phyloP scores from a whole-genome alignment of 2,797 vertebrate species.

The Lepilemur ruficaudatus region DNA sequence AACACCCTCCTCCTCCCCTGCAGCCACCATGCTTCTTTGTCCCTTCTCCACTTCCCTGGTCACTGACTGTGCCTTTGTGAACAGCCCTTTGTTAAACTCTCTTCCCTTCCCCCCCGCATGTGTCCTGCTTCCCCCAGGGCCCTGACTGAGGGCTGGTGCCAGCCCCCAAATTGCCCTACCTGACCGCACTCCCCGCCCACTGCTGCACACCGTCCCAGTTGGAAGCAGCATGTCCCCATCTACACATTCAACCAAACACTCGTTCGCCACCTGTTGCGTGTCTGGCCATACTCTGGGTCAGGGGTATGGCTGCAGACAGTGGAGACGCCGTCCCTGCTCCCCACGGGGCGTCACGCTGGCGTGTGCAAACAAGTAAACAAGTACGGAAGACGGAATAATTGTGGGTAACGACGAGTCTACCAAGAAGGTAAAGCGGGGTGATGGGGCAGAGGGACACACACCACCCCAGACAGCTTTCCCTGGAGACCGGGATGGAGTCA shows the following conservation, averaged over 20 bases:
- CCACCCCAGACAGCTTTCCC: background rate
- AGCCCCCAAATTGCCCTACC: background rate
- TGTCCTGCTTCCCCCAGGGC: background rate
- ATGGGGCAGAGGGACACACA: background rate
- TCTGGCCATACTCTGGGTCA: background rate
- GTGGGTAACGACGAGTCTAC: background rate
- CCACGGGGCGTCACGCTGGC: fast-evolving
- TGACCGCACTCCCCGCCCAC: fast-evolving
- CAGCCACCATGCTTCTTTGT: background rate
- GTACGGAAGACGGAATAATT: no score
- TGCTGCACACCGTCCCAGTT: fast-evolving
- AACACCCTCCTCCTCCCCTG: background rate
- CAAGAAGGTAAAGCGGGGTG: background rate
- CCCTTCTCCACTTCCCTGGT: background rate
- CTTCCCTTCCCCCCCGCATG: background rate
- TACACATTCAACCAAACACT: background rate
- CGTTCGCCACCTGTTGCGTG: background rate
- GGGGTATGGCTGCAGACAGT: background rate
- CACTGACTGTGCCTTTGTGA: background rate
- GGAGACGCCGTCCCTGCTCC: background rate
- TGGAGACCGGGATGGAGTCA: background rate
- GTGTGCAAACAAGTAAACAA: background rate
- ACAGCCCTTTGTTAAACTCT: background rate
- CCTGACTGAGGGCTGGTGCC: background rate
- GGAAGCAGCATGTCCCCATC: background rate